Evolutionary conservation across 2,113 vertebrate species (phyloP).

Genomic region (Phrynosoma blainvillii): DNA sequence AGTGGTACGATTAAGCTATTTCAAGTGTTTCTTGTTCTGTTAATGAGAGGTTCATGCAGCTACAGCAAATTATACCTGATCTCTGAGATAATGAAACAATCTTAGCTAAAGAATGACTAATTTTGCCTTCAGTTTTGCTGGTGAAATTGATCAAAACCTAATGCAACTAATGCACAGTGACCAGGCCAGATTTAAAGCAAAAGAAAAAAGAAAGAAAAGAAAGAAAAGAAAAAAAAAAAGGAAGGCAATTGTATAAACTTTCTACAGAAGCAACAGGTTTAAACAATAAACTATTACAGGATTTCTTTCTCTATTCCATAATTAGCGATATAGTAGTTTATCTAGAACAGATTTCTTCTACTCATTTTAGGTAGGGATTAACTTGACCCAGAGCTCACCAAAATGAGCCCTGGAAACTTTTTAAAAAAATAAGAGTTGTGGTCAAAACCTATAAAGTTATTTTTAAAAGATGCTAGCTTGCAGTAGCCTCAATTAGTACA

Average conservation of each 20-base stretch:
- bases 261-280: neutral
- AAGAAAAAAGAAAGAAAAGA: neutral
- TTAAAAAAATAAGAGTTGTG: no score
- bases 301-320: neutral
- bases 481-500: no score
- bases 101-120: slow-evolving; percentile 25
- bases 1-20: slow-evolving; percentile 18
- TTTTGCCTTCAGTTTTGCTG: slow-evolving; percentile 12
- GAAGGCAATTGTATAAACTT: neutral
- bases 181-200: neutral
- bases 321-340: neutral
- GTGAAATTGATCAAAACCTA: slow-evolving; percentile 14
- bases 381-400: neutral
- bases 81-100: slow-evolving; percentile 12
- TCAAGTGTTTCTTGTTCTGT: slow-evolving; percentile 13
- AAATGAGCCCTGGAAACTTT: no score
- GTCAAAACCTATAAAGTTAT: no score
- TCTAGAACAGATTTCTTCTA: neutral
- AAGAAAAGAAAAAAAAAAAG: no score
- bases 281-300: neutral
- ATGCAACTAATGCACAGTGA: slow-evolving; percentile 14
- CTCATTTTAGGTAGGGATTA: neutral
- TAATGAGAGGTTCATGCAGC: slow-evolving; percentile 27
- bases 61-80: neutral
- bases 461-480: no score